Percentiles rank a stretch among this genome's conserved stretches.
phyloP scores from a whole-genome alignment of 2,113 vertebrate species.

The Lucifuga dentata region DNA sequence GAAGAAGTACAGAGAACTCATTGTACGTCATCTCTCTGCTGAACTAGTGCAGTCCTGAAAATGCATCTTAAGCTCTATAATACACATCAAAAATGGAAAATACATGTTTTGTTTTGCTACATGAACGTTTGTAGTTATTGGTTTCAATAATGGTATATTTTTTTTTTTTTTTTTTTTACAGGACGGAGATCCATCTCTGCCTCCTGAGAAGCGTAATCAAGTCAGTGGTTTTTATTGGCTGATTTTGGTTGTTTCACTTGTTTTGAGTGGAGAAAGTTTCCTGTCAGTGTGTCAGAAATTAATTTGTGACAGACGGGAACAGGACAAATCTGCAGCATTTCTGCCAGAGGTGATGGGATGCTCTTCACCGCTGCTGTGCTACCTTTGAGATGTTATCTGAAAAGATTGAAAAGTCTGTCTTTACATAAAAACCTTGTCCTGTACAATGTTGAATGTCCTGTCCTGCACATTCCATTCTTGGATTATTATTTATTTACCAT shows the following conservation, averaged over 20 bases:
- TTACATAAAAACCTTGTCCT: neutral
- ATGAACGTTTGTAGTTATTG: neutral
- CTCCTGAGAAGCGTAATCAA: conserved; percentile 97
- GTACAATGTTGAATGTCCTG: neutral
- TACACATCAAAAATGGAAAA: neutral
- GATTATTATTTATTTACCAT: too few relatives aligned
- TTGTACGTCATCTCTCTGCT: conserved; percentile 81
- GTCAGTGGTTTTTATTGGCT: conserved; percentile 77
- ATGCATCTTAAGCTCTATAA: neutral
- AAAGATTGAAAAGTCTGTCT: neutral
- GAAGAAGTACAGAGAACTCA: conserved; percentile 95
- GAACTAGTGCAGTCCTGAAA: neutral
- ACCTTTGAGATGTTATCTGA: too few relatives aligned
- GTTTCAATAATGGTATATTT: neutral
- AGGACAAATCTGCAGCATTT: too few relatives aligned
- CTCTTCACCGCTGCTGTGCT: too few relatives aligned
- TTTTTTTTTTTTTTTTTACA: conserved; percentile 68
- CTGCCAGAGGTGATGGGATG: too few relatives aligned
- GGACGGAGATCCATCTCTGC: conserved; percentile 96
- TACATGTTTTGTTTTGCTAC: too few relatives aligned
- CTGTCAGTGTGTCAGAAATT: too few relatives aligned
- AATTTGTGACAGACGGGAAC: too few relatives aligned
- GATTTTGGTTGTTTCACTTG: neutral
- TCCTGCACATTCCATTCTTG: too few relatives aligned
- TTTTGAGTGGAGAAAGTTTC: neutral